A percentile compares a stretch with the other conserved stretches of the same genome.
Conservation (phyloP, 1,140 invertebrate species). For the Scylla paramamosain region DNA sequence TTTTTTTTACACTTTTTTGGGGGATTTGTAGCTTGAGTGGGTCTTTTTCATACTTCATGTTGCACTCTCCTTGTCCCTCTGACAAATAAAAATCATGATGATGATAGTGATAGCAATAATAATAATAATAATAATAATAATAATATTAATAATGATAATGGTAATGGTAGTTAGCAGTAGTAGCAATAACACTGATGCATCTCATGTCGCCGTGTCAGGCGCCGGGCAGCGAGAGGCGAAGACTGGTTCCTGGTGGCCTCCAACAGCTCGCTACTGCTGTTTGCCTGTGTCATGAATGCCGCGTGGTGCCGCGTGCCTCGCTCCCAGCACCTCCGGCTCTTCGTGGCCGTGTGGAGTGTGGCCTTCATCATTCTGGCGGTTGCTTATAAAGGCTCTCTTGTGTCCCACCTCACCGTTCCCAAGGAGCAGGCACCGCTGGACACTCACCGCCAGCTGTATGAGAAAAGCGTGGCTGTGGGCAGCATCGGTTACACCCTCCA, state of each 20-base stretch:
- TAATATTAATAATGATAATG: too few species aligned
- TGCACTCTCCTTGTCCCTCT: too few species aligned
- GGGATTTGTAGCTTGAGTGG: too few species aligned
- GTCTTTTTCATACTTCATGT: too few species aligned
- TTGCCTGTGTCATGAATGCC: constrained; percentile 56
- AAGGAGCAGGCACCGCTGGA: constrained; percentile 56
- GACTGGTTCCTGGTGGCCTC: constrained; percentile 7
- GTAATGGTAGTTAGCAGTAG: too few species aligned
- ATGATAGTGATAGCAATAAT: too few species aligned
- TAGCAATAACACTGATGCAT: too few species aligned
- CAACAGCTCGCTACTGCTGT: constrained; percentile 53
- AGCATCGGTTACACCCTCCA: constrained; percentile 71
- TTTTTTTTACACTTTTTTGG: too few species aligned
- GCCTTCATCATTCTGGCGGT: constrained; percentile 67
- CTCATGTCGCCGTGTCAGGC: too few species aligned
- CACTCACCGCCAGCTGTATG: constrained; percentile 70
- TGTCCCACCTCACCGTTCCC: constrained; percentile 69
- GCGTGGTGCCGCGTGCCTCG: constrained; percentile 48
- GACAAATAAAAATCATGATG: too few species aligned
- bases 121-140: too few species aligned
- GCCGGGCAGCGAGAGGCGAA: background rate
- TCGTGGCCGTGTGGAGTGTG: constrained; percentile 65
- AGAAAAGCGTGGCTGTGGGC: constrained; percentile 60
- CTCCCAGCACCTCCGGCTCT: constrained; percentile 50
- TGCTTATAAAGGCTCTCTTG: constrained; percentile 70